Evolutionary conservation across 2,888 invertebrate species (phyloP), one percentile per base, ranked within the genome.

Genomic region (Aromia moschata): DNA sequence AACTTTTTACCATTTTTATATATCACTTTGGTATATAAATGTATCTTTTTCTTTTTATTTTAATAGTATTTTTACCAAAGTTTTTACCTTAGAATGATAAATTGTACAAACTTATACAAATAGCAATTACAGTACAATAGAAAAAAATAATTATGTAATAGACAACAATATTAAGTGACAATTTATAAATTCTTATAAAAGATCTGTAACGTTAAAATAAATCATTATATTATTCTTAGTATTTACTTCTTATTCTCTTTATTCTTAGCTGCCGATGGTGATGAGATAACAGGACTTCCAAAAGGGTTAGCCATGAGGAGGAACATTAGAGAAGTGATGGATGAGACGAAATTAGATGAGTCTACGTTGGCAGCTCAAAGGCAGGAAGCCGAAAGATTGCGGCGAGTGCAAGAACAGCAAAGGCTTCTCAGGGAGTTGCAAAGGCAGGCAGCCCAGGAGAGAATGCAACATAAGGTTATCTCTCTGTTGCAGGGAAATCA

Each of bases 321-420:
- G 62, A 95, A 95, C 76, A 95, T 95, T 70, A 87, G 96, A 56
- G 95, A 96, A 82, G 96, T 97, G 5, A 91, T 96, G 88, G 92
- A 93, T 75, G 96, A 96, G 74, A 93, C 92, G 62, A 93, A 96
- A 76, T 81, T 98, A 63, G 97, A 97, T 77, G 93, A 93, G 62
- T 92, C 94, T 10, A 98, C 97, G 1, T 81, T 96, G 52, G 91
- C 91, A 16, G 98, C 98, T 0, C 97, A 97, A 79, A 84, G 94
- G 25, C 95, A 94, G 78, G 97, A 98, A 83, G 91, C 93, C 65
- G 96, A 97, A 80, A 85, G 94, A 76, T 83, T 93, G 68, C 87
- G 91, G 2, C 83, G 93, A 44, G 92, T 94, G 9, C 93, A 93
- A 74, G 93, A 93, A 70, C 93, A 94, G 71, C 93, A 94, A 73